These are phyloP conservation scores for Chlamydotis undulata DNA, from an alignment of 2,113 vertebrate species.

Conservation along the genomic window DNA sequence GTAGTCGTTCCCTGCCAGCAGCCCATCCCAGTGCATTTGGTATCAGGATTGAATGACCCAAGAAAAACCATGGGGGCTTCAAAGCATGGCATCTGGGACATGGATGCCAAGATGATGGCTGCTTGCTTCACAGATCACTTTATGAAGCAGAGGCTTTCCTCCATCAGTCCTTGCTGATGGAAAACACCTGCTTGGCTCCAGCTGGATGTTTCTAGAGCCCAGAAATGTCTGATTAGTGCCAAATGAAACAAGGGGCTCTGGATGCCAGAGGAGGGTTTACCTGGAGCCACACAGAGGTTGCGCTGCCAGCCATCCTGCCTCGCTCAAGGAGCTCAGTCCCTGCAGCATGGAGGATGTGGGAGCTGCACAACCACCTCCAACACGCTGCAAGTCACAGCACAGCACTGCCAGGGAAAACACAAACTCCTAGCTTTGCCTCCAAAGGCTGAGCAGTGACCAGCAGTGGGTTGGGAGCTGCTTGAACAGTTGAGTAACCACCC, in stretches of 20 bases:
- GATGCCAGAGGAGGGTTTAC: not conserved
- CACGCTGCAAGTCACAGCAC: accelerated
- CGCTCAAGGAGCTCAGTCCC: not conserved
- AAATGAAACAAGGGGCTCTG: not conserved
- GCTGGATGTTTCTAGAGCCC: not conserved
- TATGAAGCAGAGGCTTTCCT: not conserved
- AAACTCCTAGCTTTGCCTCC: not conserved
- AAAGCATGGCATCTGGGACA: accelerated
- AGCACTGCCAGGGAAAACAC: not conserved
- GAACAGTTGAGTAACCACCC: not conserved
- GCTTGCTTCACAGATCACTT: not conserved
- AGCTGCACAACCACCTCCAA: not conserved
- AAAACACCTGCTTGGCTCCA: not conserved
- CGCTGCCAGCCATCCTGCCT: not conserved
- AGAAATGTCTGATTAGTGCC: not conserved
- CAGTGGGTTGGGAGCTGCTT: not conserved
- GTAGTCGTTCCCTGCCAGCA: not conserved
- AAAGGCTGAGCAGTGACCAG: not conserved
- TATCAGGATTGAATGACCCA: not conserved
- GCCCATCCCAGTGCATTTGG: accelerated
- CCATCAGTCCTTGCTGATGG: not conserved
- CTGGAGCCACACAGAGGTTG: not conserved
- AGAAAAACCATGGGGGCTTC: accelerated
- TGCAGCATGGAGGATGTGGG: accelerated
- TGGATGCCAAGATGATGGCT: accelerated